Percentiles rank a stretch among this genome's conserved stretches.
These are phyloP conservation scores for Stenchaetothrips biformis DNA, from an alignment of 2,888 invertebrate species.

Conservation along the genomic window DNA sequence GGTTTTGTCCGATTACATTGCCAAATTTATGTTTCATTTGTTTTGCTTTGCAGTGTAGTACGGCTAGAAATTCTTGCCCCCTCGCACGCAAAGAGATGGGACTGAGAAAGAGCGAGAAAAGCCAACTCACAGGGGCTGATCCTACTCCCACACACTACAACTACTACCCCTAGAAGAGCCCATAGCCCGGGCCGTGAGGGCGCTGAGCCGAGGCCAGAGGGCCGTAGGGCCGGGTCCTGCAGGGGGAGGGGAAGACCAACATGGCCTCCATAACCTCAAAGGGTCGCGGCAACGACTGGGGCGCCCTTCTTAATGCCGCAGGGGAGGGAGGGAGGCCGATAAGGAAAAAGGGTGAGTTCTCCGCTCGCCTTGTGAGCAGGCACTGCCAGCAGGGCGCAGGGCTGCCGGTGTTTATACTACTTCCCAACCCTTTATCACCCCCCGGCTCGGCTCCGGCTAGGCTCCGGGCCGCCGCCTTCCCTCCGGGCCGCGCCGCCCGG, in stretches of 20 bases:
- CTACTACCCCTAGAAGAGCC: background rate
- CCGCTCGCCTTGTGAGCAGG: background rate
- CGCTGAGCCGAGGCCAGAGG: background rate
- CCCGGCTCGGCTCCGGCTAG: background rate
- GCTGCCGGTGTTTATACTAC: constrained; percentile 17
- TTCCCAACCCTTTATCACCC: constrained; percentile 24
- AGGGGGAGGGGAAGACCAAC: background rate
- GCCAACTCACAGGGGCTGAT: background rate
- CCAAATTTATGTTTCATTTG: no score
- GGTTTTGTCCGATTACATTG: background rate
- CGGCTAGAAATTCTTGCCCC: no score
- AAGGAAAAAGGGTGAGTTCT: constrained; percentile 23
- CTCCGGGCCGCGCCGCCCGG: background rate
- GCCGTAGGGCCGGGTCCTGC: background rate
- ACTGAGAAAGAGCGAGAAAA: background rate
- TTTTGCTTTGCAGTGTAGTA: no score
- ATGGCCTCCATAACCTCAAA: constrained; percentile 22
- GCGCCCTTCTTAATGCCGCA: constrained; percentile 18
- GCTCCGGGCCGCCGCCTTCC: background rate
- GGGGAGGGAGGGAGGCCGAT: constrained; percentile 1
- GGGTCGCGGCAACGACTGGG: background rate
- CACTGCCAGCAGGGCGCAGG: background rate
- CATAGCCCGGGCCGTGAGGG: background rate
- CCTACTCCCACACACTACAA: background rate
- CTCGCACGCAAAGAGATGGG: background rate